Evolutionary conservation across 2,888 invertebrate species (phyloP).

Genomic region (Malacosoma neustria): DNA sequence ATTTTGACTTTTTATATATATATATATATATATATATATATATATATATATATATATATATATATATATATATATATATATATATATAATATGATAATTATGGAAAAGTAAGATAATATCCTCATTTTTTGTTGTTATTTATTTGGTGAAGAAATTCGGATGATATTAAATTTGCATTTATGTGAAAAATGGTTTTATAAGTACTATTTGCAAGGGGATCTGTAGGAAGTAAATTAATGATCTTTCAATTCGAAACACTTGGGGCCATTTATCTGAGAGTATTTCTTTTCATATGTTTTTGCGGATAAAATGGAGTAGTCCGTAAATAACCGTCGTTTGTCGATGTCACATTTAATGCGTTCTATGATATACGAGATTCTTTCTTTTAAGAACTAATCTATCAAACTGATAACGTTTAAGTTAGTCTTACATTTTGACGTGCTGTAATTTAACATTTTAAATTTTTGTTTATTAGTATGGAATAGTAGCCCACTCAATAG

Average conservation of each 20-base stretch:
- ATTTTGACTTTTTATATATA: no score
- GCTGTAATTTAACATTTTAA: no score
- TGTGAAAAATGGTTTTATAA: not conserved
- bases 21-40: no score
- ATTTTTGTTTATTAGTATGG: no score
- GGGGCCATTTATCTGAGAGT: conserved; percentile 45
- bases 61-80: no score
- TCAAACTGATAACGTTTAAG: conserved; percentile 28
- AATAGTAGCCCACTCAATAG: no score
- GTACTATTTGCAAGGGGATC: not conserved
- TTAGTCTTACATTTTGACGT: no score
- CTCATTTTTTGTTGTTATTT: no score
- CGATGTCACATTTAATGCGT: conserved; percentile 53
- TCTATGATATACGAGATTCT: conserved; percentile 59
- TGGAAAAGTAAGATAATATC: no score
- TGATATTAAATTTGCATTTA: not conserved
- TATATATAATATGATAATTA: no score
- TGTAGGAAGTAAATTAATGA: conserved; percentile 46
- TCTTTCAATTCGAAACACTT: conserved; percentile 44
- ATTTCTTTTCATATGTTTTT: conserved; percentile 52
- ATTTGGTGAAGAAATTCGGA: no score
- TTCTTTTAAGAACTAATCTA: conserved; percentile 45
- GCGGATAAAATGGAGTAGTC: conserved; percentile 31
- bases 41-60: no score
- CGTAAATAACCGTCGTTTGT: conserved; percentile 56